phyloP scores from a whole-genome alignment of 2,888 invertebrate genomes.

The Itoplectis maculator region DNA sequence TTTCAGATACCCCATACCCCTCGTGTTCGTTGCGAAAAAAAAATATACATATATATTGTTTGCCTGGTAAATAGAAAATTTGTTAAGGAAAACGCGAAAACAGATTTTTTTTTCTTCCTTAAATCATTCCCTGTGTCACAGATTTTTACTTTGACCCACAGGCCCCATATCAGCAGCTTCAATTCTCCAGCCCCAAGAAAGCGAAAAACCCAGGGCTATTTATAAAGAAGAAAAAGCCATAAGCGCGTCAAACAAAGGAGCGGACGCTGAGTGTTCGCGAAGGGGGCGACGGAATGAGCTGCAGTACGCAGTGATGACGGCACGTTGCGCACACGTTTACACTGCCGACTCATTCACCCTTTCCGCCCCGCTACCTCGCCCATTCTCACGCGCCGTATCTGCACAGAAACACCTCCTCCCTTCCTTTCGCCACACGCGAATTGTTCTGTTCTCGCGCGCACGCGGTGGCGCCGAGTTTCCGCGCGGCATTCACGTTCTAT shows the following conservation, averaged over 20 bases:
- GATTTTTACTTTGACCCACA: too few relatives aligned
- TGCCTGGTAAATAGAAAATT: too few relatives aligned
- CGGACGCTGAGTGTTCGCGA: neutral
- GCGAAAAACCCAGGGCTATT: neutral
- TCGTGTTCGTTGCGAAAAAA: too few relatives aligned
- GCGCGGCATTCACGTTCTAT: slow-evolving; percentile 20
- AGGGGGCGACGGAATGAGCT: neutral
- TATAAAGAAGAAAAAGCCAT: neutral
- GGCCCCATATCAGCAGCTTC: neutral
- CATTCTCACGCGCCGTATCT: slow-evolving; percentile 8
- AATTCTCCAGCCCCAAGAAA: neutral
- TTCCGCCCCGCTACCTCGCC: neutral
- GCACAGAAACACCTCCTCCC: neutral
- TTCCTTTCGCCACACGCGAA: slow-evolving; percentile 1
- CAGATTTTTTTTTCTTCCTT: too few relatives aligned
- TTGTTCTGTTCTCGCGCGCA: slow-evolving; percentile 24
- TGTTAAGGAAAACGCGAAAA: too few relatives aligned
- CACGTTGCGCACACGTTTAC: slow-evolving; percentile 53
- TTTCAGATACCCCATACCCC: too few relatives aligned
- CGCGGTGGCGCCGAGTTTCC: neutral
- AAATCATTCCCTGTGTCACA: too few relatives aligned
- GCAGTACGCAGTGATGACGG: slow-evolving; percentile 20
- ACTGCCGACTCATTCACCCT: slow-evolving; percentile 20
- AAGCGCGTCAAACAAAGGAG: neutral
- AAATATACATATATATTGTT: too few relatives aligned